Base-by-base conservation (phyloP, 2,797 vertebrate species). In the Acipenser ruthenus region DNA sequence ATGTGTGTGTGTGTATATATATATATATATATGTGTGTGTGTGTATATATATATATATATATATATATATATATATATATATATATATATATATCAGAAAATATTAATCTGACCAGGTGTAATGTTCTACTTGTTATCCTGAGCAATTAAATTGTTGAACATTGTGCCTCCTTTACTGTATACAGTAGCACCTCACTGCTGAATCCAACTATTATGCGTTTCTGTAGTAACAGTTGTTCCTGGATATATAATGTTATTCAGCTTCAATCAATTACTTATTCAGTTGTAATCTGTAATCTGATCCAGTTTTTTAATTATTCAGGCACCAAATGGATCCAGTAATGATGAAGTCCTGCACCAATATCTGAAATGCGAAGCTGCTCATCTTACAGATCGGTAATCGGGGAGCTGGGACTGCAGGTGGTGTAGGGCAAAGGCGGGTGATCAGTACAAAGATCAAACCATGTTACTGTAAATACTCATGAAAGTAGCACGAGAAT, bases 241-340 rank as follows among this genome's bases (percentile, higher is more conserved):
- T 23, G 68, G 69, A 77, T 77, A 83, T 86, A 84, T 83, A 79
- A 76, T 77, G 73, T 69, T 80, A 85, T 85, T 86, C 80, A 78
- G 78, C 59, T 52, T 59, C 61, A 70, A 81, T 90, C 67, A 87
- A 89, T 88, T 81, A 88, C 90, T 87, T 55, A 83, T 77, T 13
- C 68, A 79, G 70, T 15, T 62, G 72, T 74, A 73, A 87, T 86
- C 82, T 86, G 87, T 73, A 81, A 90, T 70, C 72, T 74, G 85
- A 90, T 81, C 78, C 68, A 8, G 51, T 72, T 37, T 37, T 78
- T 87, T 82, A 87, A 89, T 85, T 86, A 90, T 88, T 86, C 79
- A 89, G 70, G 75, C 67, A 77, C 77, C 80, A 85, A 80, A 85
- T 86, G 82, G 72, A 78, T 73, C 77, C 79, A 74, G 78, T 88